These are phyloP conservation scores for Ameiurus melas DNA, from an alignment of 2,113 vertebrate genomes.

Conservation along the genomic window DNA sequence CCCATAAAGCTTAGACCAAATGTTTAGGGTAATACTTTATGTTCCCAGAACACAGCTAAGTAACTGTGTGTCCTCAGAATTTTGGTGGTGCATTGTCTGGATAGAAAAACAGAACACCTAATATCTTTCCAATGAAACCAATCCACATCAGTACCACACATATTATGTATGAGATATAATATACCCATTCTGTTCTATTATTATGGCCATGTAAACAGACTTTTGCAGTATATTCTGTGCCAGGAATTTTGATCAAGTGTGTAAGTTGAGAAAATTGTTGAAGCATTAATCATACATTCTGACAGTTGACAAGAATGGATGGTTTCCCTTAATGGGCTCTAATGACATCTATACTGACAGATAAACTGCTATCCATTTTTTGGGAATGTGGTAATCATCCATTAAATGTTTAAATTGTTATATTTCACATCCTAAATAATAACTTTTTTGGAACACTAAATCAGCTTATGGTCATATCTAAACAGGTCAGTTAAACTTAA, in stretches of 20 bases:
- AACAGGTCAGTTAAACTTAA: constrained; percentile 12
- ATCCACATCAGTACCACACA: constrained; percentile 60
- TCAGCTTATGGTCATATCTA: constrained; percentile 15
- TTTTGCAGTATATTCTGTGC: constrained; percentile 58
- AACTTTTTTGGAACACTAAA: constrained; percentile 14
- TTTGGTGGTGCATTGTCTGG: constrained; percentile 59
- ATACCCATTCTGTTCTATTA: constrained; percentile 64
- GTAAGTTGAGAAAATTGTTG: constrained; percentile 54
- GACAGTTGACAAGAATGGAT: constrained; percentile 44
- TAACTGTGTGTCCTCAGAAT: constrained; percentile 62
- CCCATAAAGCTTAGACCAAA: not conserved
- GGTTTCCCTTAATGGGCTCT: constrained; percentile 15
- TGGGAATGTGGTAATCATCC: constrained; percentile 26
- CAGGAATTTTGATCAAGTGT: constrained; percentile 67
- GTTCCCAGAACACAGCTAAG: constrained; percentile 49
- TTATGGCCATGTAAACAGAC: constrained; percentile 67
- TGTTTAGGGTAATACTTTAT: not conserved
- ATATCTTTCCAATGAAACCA: constrained; percentile 65
- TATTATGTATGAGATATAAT: constrained; percentile 63
- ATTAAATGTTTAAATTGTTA: constrained; percentile 19
- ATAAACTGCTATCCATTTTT: constrained; percentile 31
- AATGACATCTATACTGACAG: constrained; percentile 34
- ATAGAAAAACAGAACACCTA: constrained; percentile 60
- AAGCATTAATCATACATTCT: constrained; percentile 36
- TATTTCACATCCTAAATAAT: constrained; percentile 25